These are phyloP conservation scores for Parambassis ranga DNA, from an alignment of 2,797 vertebrate species.

Conservation along the genomic window DNA sequence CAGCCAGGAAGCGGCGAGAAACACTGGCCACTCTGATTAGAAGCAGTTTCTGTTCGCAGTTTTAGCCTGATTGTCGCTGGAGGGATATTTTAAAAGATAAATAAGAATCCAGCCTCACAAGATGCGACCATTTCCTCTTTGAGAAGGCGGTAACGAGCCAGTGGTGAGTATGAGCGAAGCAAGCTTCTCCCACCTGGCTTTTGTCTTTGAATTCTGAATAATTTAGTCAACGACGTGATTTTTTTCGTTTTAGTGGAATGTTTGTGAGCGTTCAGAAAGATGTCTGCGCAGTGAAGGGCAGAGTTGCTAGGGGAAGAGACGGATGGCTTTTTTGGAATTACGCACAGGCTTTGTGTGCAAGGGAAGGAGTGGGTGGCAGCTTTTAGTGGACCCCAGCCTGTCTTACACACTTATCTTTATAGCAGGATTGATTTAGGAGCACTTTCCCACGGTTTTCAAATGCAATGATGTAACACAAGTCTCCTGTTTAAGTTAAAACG, in stretches of 20 bases:
- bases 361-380: conserved; percentile 89
- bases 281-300: conserved; percentile 43
- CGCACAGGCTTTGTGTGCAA: conserved; percentile 85
- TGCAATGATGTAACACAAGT: conserved; percentile 32
- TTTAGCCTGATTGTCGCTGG: conserved; percentile 67
- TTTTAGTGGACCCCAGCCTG: conserved; percentile 74
- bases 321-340: conserved; percentile 72
- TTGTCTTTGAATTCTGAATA: conserved; percentile 23
- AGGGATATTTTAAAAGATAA: conserved; percentile 72
- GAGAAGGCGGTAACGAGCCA: conserved; percentile 43
- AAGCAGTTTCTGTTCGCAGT: conserved; percentile 68
- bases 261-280: conserved; percentile 31
- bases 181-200: conserved; percentile 51
- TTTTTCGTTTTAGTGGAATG: conserved; percentile 38
- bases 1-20: conserved; percentile 89
- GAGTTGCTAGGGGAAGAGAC: conserved; percentile 65
- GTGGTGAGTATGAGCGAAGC: conserved; percentile 64
- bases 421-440: conserved; percentile 63
- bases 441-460: conserved; percentile 63
- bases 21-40: conserved; percentile 83
- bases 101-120: conserved; percentile 53
- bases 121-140: conserved; percentile 51
- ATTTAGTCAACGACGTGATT: conserved; percentile 2
- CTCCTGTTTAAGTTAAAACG: conserved; percentile 31
- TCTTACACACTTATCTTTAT: conserved; percentile 66